Conservation (phyloP, 1,140 invertebrate species). For the Heliconius melpomene region DNA sequence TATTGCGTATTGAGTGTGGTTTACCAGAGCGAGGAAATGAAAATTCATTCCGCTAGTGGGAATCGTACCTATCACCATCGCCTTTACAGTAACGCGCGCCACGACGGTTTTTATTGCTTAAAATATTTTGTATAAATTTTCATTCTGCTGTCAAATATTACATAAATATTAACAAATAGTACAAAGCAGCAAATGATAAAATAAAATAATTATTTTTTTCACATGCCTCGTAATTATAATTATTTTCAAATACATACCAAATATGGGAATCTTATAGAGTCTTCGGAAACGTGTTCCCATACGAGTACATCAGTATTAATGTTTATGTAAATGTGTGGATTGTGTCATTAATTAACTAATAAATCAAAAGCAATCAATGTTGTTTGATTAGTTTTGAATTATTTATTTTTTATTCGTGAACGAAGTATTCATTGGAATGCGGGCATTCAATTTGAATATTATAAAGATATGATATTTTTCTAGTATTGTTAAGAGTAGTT, state of each 20-base stretch:
- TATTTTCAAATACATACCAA: not conserved
- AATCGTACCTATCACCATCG: too few relatives aligned
- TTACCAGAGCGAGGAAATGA: not conserved
- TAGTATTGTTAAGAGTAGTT: too few relatives aligned
- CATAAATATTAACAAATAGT: too few relatives aligned
- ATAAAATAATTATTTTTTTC: too few relatives aligned
- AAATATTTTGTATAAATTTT: not conserved
- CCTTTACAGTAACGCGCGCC: too few relatives aligned
- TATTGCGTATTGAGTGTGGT: too few relatives aligned
- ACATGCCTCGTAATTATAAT: not conserved
- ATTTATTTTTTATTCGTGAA: constrained; percentile 9
- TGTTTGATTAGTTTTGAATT: constrained; percentile 34
- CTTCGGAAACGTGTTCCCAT: not conserved
- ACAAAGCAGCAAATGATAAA: not conserved
- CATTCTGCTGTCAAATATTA: not conserved
- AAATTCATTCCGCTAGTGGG: not conserved
- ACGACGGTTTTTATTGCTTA: too few relatives aligned
- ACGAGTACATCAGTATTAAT: constrained; percentile 23
- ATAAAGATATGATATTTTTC: not conserved
- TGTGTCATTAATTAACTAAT: constrained; percentile 32
- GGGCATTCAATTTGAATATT: not conserved
- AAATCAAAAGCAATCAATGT: constrained; percentile 36
- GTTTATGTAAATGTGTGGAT: constrained; percentile 30
- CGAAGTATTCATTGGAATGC: not conserved
- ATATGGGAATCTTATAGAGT: not conserved